Evolutionary conservation across 2,797 vertebrate genomes (phyloP), one percentile per base, ranked within the genome.

Genomic region (Somateria mollissima): DNA sequence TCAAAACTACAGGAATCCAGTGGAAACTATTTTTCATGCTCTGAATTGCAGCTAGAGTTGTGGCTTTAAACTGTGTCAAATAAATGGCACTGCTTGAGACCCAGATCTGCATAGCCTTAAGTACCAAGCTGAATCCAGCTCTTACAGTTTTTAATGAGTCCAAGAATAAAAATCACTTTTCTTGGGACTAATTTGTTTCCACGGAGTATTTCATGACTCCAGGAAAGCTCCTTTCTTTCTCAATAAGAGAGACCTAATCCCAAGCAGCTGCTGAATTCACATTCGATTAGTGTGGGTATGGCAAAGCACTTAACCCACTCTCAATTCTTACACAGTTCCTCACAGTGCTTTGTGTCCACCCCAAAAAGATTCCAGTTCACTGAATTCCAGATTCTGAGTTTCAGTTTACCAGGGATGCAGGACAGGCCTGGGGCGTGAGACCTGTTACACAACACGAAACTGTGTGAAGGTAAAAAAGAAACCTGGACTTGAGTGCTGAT

Each of bases 1-100:
- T 70, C 2, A 3, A 92, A 95, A 85, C 81, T 89, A 86, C 9
- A 1, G 53, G 71, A 90, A 89, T 47, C 75, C 8, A 19, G n/a
- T 66, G 84, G 81, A 95, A 95, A 94, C 57, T 27, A 70, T 76
- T 94, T 95, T 81, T 92, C 82, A 32, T n/a, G 37, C 61, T 92
- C 69, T 84, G 91, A 92, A 91, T 30, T 87, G 81, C 65, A 90
- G 71, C 34, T 84, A 32, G 74, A 84, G 1, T 30, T 90, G 41
- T 76, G 75, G 75, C 64, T 84, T 95, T 83, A 83, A 39, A 36
- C 71, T 69, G 43, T 36, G 69, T 83, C 69, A 89, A 91, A 78
- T 57, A 81, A 93, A 61, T 67, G 49, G 41, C 47, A 41, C 30
- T 84, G 57, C 47, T 75, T 66, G 58, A 77, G 45, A 70, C 53